Percentiles rank a stretch among this genome's conserved stretches.
Evolutionary conservation across 2,113 vertebrate species (phyloP).

Genomic region (Coracopsis vasa): DNA sequence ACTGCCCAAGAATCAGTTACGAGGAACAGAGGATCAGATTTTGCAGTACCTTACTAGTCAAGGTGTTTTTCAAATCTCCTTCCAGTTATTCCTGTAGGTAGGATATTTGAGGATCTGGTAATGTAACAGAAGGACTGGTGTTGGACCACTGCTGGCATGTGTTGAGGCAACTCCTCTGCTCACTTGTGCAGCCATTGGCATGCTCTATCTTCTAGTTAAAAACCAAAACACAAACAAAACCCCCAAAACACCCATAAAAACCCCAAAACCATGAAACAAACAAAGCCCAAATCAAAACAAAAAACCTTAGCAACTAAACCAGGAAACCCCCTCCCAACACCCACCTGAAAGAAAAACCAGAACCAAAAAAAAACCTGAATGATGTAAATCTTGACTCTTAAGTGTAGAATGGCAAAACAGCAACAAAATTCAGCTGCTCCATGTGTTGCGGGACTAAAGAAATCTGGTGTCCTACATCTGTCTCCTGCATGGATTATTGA

Average conservation of each 20-base stretch:
- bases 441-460: not conserved
- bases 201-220: not conserved
- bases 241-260: not conserved
- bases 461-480: not conserved
- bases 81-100: not conserved
- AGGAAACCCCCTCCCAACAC: not conserved
- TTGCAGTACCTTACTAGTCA: not conserved
- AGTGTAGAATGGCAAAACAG: not conserved
- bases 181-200: not conserved
- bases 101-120: not conserved
- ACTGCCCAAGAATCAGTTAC: not conserved
- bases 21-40: not conserved
- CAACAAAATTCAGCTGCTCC: not conserved
- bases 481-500: not conserved
- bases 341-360: too few relatives aligned
- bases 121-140: not conserved
- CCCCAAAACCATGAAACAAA: not conserved
- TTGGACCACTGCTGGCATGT: not conserved
- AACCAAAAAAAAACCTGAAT: not conserved
- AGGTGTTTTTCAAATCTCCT: not conserved
- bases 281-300: not conserved
- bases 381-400: not conserved
- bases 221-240: too few relatives aligned
- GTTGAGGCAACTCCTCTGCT: not conserved
- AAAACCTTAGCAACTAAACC: not conserved